Conservation (phyloP, 2,797 vertebrate genomes). For the Coranthus polyacanthus region DNA sequence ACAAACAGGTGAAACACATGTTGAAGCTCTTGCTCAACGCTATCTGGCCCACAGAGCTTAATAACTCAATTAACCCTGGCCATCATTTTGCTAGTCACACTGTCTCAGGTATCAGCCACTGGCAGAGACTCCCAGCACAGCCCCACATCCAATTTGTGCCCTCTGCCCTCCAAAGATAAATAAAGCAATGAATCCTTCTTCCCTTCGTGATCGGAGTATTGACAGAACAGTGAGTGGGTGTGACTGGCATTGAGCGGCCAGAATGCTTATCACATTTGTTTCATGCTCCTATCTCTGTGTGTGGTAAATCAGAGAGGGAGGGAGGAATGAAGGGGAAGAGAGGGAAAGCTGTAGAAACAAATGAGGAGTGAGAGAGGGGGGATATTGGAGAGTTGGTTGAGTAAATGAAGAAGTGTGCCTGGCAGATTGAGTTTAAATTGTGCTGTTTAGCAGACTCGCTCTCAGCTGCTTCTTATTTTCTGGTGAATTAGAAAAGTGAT, state of each 20-base stretch:
- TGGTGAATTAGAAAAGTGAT: conserved; percentile 74
- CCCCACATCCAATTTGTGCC: conserved; percentile 73
- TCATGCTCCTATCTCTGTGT: conserved; percentile 57
- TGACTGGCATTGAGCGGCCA: conserved; percentile 51
- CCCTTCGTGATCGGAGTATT: conserved; percentile 62
- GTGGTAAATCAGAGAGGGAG: conserved; percentile 53
- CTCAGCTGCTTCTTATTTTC: conserved; percentile 74
- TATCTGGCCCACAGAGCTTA: conserved; percentile 47
- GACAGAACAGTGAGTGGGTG: conserved; percentile 66
- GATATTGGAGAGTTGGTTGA: conserved; percentile 43
- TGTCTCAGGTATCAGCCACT: conserved; percentile 62
- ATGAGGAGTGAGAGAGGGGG: conserved; percentile 24
- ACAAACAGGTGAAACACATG: conserved; percentile 48
- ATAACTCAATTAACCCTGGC: conserved; percentile 75
- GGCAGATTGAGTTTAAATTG: conserved; percentile 72
- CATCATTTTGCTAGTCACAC: conserved; percentile 61
- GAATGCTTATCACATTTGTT: conserved; percentile 68
- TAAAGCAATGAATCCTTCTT: conserved; percentile 66
- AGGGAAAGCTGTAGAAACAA: conserved; percentile 31
- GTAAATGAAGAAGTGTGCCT: conserved; percentile 67
- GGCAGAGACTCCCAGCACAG: conserved; percentile 54
- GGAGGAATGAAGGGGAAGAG: conserved; percentile 16
- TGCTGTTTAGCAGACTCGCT: conserved; percentile 62
- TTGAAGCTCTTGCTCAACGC: conserved; percentile 40
- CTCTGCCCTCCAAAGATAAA: conserved; percentile 73